These are phyloP conservation scores for Hymenopus coronatus DNA, from an alignment of 2,888 invertebrate species.

Conservation along the genomic window DNA sequence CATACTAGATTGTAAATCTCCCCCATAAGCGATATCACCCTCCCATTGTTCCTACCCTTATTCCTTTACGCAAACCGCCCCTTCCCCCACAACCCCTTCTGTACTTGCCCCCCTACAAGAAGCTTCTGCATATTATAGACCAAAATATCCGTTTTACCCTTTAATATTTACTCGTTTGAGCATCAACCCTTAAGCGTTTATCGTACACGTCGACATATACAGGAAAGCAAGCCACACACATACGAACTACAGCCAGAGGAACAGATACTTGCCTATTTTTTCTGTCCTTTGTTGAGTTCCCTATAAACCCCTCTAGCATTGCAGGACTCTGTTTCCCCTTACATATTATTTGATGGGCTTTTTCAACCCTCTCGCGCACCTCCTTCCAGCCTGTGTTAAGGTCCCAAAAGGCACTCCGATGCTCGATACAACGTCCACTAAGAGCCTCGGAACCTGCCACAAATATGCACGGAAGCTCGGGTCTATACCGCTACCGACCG, in stretches of 20 bases:
- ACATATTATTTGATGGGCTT: conserved; percentile 21
- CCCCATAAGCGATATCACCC: not conserved
- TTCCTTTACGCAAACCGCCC: not conserved
- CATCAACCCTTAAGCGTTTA: conserved; percentile 19
- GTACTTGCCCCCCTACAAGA: not conserved
- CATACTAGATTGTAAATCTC: not conserved
- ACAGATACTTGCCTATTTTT: conserved; percentile 18
- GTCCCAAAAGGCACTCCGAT: not conserved
- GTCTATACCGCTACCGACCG: not conserved
- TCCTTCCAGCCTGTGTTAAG: not conserved
- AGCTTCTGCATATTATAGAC: not conserved
- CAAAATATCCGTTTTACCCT: conserved; percentile 11
- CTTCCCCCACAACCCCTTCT: not conserved
- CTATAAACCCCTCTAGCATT: conserved; percentile 4
- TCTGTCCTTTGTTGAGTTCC: conserved; percentile 20
- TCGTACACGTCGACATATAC: not conserved
- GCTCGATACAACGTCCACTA: conserved; percentile 17
- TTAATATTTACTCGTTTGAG: conserved; percentile 19
- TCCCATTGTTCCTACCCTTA: not conserved
- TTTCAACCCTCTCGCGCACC: not conserved
- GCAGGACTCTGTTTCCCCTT: conserved; percentile 11
- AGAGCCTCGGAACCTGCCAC: conserved; percentile 5
- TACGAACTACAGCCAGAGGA: not conserved
- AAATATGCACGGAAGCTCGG: conserved; percentile 13
- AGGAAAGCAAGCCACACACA: not conserved